Evolutionary conservation across 2,888 invertebrate genomes (phyloP), one percentile per base, ranked within the genome.

Genomic region (Cataglyphis rosenhaueri): DNA sequence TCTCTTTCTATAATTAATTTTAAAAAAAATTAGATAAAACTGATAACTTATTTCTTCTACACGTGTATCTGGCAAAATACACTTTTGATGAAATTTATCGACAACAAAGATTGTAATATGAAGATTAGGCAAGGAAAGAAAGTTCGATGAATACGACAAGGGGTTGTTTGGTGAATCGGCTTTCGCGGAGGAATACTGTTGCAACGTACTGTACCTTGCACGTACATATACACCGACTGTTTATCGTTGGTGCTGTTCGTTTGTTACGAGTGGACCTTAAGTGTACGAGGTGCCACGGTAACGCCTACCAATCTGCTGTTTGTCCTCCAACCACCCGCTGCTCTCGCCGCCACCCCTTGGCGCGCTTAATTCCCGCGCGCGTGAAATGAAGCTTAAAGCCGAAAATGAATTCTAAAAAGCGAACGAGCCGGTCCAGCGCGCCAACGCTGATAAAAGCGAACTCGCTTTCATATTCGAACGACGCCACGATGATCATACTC

Each of bases 221-320:
- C 59, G 71, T 71, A 76, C 76, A 68, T 76, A 59, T 71, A 79
- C 57, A 79, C 73, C 78, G n/a, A 73, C 59, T 79, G 78, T 79
- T 84, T 62, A 62, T 82, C 82, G 64, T 82, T 76, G 79, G 79
- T 78, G 64, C 71, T 52, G 85, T 85, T 85, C 88, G 89, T 89
- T 89, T 81, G 86, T 87, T 86, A 87, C 84, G 83, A 68, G 84
- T 83, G 88, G 82, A 83, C 87, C 88, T 89, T 90, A 86, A 91
- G 88, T 89, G 86, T 85, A 83, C 84, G 82, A 87, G 82, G 85
- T 81, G 87, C 78, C 85, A 74, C 41, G 91, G 93, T 90, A 91
- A 92, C 94, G 94, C 94, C 94, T 94, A 94, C 93, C 92, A 94
- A 94, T 94, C 94, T 94, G 92, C 89, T 86, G 85, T 89, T 87